A percentile compares a stretch with the other conserved stretches of the same genome.
Evolutionary conservation across 2,888 invertebrate species (phyloP).

Genomic region (Thymelicus sylvestris): DNA sequence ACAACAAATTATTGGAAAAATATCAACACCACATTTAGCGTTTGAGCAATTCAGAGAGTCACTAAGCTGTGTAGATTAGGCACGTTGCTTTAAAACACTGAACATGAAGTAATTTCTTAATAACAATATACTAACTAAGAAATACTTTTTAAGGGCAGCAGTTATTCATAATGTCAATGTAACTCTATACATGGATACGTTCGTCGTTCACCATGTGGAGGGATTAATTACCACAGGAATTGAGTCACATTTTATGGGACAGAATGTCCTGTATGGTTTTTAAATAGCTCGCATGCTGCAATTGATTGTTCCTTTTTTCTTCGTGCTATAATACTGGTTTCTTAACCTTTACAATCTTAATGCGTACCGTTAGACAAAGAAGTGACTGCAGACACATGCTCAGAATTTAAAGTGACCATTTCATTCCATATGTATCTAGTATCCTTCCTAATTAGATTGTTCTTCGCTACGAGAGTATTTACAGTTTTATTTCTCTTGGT

Average conservation of each 20-base stretch:
- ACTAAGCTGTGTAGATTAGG: conserved; percentile 14
- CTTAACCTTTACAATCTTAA: conserved; percentile 39
- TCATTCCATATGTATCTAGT: conserved; percentile 57
- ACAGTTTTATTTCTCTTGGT: background rate
- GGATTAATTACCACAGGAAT: conserved; percentile 22
- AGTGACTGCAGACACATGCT: conserved; percentile 47
- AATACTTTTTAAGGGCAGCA: conserved; percentile 25
- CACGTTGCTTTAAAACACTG: conserved; percentile 13
- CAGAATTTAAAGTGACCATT: conserved; percentile 60
- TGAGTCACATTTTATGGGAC: conserved; percentile 19
- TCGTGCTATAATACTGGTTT: background rate
- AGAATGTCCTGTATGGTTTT: conserved; percentile 13
- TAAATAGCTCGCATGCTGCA: conserved; percentile 7
- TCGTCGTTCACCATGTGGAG: conserved; percentile 11
- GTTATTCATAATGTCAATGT: conserved; percentile 16
- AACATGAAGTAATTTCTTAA: conserved; percentile 16
- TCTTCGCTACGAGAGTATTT: conserved; percentile 40
- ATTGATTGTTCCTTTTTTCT: conserved; percentile 12
- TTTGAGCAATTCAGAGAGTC: conserved; percentile 7
- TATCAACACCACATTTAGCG: conserved; percentile 43
- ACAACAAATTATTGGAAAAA: conserved; percentile 11
- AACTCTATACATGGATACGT: conserved; percentile 24
- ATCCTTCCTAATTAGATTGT: conserved; percentile 61
- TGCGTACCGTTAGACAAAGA: conserved; percentile 49
- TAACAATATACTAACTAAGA: conserved; percentile 1